These are phyloP conservation scores for Argopecten irradians DNA, from an alignment of 1,140 invertebrate species.

Conservation along the genomic window DNA sequence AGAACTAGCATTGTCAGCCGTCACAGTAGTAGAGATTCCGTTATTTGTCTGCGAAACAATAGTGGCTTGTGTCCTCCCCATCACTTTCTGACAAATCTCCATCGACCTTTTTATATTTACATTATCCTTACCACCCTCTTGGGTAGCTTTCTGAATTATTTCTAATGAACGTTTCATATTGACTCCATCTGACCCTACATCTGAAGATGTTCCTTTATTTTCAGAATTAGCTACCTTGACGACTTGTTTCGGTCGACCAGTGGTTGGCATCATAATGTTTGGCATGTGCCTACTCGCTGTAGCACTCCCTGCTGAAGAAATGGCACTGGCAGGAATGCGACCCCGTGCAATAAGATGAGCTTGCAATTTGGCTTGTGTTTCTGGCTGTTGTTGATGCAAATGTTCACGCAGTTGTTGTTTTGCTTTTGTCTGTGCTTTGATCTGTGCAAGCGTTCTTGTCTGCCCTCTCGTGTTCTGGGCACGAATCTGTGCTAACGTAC, in stretches of 20 bases:
- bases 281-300: slow-evolving; percentile 56
- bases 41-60: slow-evolving; percentile 42
- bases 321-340: slow-evolving; percentile 28
- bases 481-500: slow-evolving; percentile 68
- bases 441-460: slow-evolving; percentile 73
- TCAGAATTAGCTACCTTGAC: slow-evolving; percentile 32
- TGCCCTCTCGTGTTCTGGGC: slow-evolving; percentile 54
- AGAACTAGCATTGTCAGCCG: not conserved
- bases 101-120: slow-evolving; percentile 95
- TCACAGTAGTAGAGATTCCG: slow-evolving; percentile 28
- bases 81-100: slow-evolving; percentile 96
- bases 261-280: slow-evolving; percentile 58
- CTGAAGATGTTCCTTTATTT: slow-evolving; percentile 32
- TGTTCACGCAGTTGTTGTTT: slow-evolving; percentile 61
- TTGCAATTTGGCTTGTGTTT: slow-evolving; percentile 67
- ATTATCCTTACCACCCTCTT: slow-evolving; percentile 74
- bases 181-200: slow-evolving; percentile 80
- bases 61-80: slow-evolving; percentile 80
- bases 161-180: slow-evolving; percentile 96
- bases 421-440: slow-evolving; percentile 72
- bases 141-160: slow-evolving; percentile 90
- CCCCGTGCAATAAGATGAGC: slow-evolving; percentile 49
- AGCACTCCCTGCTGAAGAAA: slow-evolving; percentile 28
- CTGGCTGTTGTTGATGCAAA: slow-evolving; percentile 73
- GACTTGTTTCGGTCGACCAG: slow-evolving; percentile 45